phyloP scores from a whole-genome alignment of 2,797 vertebrate genomes.

The Microctenopoma stevenorrisi region DNA sequence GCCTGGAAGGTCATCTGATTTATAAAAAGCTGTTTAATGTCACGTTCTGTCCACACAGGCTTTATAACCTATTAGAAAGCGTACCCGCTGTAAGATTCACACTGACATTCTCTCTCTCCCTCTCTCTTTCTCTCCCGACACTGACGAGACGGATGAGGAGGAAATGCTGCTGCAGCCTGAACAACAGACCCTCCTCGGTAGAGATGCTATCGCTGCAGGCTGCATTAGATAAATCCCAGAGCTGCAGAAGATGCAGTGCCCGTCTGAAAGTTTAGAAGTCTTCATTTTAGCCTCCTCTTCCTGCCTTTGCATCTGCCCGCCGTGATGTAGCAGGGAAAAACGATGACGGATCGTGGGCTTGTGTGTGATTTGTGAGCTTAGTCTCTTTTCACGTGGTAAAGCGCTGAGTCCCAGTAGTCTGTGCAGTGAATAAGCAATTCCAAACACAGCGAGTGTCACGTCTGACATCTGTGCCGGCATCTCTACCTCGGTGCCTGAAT shows the following conservation, averaged over 20 bases:
- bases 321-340: constrained; percentile 3
- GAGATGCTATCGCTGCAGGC: constrained; percentile 43
- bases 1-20: neutral
- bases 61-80: neutral
- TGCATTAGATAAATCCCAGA: constrained; percentile 21
- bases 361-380: constrained; percentile 12
- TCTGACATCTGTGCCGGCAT: neutral
- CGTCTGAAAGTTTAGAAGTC: constrained; percentile 36
- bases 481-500: neutral
- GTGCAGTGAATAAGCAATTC: constrained; percentile 24
- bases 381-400: neutral
- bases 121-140: constrained; percentile 5
- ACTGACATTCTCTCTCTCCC: constrained; percentile 36
- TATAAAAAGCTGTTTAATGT: neutral
- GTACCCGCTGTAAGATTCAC: constrained; percentile 11
- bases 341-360: constrained; percentile 33
- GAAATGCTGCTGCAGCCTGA: constrained; percentile 26
- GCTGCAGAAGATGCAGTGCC: constrained; percentile 5
- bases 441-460: neutral
- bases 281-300: constrained; percentile 11
- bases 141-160: constrained; percentile 6
- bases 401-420: neutral
- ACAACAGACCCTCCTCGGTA: constrained; percentile 33
- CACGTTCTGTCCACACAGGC: neutral
- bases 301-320: constrained; percentile 3